phyloP scores from a whole-genome alignment of 2,113 vertebrate species.

The Falcunculus frontatus region DNA sequence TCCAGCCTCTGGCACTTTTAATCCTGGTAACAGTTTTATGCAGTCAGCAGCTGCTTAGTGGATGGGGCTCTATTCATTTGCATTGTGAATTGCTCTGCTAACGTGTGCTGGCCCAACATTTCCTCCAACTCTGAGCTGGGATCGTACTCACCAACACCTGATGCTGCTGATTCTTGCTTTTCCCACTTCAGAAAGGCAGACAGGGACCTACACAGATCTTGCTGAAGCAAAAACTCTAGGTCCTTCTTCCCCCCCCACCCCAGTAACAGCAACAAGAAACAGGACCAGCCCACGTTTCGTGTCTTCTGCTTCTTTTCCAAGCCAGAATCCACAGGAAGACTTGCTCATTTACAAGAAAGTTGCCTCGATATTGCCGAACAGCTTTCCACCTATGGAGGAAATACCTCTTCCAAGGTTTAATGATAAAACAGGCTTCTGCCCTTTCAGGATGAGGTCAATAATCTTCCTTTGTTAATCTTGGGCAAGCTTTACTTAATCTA shows the following conservation, averaged over 20 bases:
- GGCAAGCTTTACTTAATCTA: constrained; percentile 84
- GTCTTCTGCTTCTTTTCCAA: background rate
- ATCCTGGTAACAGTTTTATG: constrained; percentile 34
- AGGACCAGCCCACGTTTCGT: background rate
- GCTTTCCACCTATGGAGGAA: constrained; percentile 35
- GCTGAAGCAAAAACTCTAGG: background rate
- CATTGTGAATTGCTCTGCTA: background rate
- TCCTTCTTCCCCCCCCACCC: background rate
- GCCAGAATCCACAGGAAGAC: background rate
- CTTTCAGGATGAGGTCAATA: constrained; percentile 76
- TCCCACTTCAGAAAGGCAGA: background rate
- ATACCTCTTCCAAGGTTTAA: constrained; percentile 68
- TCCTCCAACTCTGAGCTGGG: background rate
- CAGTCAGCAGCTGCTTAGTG: constrained; percentile 37
- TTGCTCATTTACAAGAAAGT: background rate
- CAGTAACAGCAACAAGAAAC: background rate
- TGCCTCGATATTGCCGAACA: background rate
- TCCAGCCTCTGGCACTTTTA: constrained; percentile 58
- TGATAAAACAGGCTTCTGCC: constrained; percentile 74
- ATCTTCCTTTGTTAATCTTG: constrained; percentile 79
- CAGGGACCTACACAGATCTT: background rate
- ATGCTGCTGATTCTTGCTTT: background rate
- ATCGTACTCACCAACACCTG: constrained; percentile 3
- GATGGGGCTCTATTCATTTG: background rate
- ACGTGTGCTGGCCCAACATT: background rate